Percentiles rank a stretch among this genome's conserved stretches.
Evolutionary conservation across 2,113 vertebrate species (phyloP).

Genomic region (Oryzias curvinotus): DNA sequence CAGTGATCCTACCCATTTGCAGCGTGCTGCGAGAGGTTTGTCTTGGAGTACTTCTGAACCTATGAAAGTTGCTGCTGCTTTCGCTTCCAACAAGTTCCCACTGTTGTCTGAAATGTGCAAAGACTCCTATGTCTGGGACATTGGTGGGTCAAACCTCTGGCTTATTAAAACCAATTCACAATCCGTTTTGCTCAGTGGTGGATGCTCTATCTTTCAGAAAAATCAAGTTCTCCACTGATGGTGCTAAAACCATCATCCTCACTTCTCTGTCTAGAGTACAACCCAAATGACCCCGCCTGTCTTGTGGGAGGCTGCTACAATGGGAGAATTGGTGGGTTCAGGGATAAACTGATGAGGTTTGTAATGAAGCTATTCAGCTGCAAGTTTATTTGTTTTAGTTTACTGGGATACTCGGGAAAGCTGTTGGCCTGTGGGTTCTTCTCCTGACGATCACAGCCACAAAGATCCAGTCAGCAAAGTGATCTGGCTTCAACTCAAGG

Average conservation of each 20-base stretch:
- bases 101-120: constrained; percentile 71
- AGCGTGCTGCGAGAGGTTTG: constrained; percentile 81
- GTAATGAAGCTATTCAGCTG: not conserved
- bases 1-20: constrained; percentile 86
- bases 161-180: not conserved
- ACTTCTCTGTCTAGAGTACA: constrained; percentile 89
- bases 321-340: constrained; percentile 87
- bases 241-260: constrained; percentile 82
- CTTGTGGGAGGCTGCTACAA: constrained; percentile 92
- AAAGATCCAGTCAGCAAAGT: constrained; percentile 89
- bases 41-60: constrained; percentile 90
- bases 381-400: constrained; percentile 69
- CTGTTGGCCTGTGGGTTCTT: constrained; percentile 82
- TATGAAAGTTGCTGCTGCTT: constrained; percentile 87
- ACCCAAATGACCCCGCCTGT: constrained; percentile 89
- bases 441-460: constrained; percentile 87
- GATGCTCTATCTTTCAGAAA: constrained; percentile 75
- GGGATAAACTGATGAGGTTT: not conserved
- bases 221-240: constrained; percentile 83
- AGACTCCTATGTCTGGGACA: constrained; percentile 94
- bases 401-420: constrained; percentile 95
- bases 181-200: not conserved
- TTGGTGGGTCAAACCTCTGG: constrained; percentile 75
- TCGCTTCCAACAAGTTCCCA: constrained; percentile 89
- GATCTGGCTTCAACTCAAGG: constrained; percentile 93